Evolutionary conservation across 1,140 invertebrate genomes (phyloP).

Genomic region (Trypoxylus dichotomus): DNA sequence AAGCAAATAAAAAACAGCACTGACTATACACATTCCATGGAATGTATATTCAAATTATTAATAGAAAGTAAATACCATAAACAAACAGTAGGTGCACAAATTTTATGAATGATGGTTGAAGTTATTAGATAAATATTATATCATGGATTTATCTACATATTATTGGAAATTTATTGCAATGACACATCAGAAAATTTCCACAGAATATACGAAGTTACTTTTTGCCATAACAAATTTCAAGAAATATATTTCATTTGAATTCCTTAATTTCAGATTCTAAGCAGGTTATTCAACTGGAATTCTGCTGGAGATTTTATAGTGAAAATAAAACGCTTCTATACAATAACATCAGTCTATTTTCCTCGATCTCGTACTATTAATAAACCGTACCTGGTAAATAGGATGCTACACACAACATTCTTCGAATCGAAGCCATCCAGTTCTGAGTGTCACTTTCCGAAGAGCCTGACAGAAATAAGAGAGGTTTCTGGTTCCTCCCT

Average conservation of each 20-base stretch:
- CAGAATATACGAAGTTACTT: too few species aligned
- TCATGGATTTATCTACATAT: not conserved
- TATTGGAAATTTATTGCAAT: too few species aligned
- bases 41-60: too few species aligned
- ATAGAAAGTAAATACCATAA: not conserved
- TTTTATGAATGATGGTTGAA: not conserved
- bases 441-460: constrained; percentile 60
- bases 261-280: too few species aligned
- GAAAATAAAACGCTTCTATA: not conserved
- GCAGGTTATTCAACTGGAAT: not conserved
- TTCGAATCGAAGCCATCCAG: constrained; percentile 59
- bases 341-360: constrained; percentile 1
- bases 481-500: constrained; percentile 55
- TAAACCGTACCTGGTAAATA: constrained; percentile 46
- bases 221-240: too few species aligned
- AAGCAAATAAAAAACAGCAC: too few species aligned
- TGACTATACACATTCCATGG: too few species aligned
- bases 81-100: not conserved
- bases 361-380: not conserved
- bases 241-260: too few species aligned
- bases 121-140: not conserved
- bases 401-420: constrained; percentile 53
- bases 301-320: not conserved
- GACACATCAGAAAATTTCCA: too few species aligned
- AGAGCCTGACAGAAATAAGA: constrained; percentile 56